Conservation (phyloP, 64 coral and sea anemone genomes). For the Catalaphyllia jardinei region DNA sequence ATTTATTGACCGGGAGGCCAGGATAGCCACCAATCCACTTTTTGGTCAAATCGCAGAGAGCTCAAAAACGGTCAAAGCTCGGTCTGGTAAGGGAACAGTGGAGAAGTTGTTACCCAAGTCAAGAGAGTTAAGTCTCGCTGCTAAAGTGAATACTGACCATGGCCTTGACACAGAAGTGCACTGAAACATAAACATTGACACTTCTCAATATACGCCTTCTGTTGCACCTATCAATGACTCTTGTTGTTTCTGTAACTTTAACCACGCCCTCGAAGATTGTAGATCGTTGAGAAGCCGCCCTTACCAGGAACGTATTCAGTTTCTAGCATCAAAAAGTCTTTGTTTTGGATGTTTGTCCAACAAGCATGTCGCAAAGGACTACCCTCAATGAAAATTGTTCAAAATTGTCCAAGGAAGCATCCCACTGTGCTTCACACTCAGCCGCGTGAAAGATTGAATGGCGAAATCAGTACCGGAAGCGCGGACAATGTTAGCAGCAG, state of each 20-base stretch:
- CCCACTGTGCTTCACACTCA: background rate
- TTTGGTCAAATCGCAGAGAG: too few species aligned
- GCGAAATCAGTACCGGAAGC: too few species aligned
- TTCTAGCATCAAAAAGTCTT: background rate
- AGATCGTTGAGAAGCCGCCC: background rate
- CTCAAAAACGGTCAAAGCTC: too few species aligned
- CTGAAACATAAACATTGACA: too few species aligned
- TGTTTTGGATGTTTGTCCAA: constrained; percentile 7
- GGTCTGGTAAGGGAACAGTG: too few species aligned
- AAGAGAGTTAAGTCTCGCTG: too few species aligned
- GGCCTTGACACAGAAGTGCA: too few species aligned
- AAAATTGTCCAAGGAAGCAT: background rate
- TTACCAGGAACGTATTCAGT: constrained; percentile 11
- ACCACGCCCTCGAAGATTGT: background rate
- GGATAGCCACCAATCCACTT: too few species aligned
- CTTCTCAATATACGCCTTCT: too few species aligned
- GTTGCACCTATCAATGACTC: background rate
- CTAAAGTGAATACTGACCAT: too few species aligned
- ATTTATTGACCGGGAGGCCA: too few species aligned
- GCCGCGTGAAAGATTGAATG: background rate
- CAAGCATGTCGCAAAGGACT: background rate
- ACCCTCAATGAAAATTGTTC: background rate
- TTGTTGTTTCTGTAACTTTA: background rate
- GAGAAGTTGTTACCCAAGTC: too few species aligned
- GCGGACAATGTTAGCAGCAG: background rate